These are phyloP conservation scores for Oeneis ivallda DNA, from an alignment of 2,888 invertebrate genomes.

Conservation along the genomic window DNA sequence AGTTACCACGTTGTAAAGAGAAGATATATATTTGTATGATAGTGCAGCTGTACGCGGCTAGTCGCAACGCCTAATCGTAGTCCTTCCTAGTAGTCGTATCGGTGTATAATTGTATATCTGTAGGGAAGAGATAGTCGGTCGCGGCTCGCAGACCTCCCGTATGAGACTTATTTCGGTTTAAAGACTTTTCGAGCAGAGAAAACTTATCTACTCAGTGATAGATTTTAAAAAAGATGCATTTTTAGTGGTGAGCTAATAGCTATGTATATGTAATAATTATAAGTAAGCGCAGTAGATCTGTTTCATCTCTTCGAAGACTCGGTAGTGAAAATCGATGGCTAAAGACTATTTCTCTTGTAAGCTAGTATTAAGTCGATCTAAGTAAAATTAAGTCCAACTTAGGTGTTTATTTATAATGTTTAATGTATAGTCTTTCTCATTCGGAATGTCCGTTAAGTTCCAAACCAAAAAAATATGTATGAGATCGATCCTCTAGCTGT, in stretches of 20 bases:
- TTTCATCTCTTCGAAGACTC: conserved; percentile 81
- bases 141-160: conserved; percentile 50
- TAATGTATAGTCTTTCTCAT: conserved; percentile 73
- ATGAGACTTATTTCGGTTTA: conserved; percentile 74
- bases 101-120: conserved; percentile 51
- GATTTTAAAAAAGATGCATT: conserved; percentile 75
- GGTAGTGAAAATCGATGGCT: conserved; percentile 75
- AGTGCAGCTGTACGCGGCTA: conserved; percentile 76
- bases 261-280: conserved; percentile 66
- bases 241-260: conserved; percentile 77
- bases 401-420: conserved; percentile 76
- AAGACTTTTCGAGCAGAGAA: conserved; percentile 80
- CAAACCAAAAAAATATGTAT: conserved; percentile 69
- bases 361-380: conserved; percentile 66
- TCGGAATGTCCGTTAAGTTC: conserved; percentile 68
- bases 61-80: conserved; percentile 71
- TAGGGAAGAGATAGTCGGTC: conserved; percentile 53
- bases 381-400: conserved; percentile 72
- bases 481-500: conserved; percentile 59
- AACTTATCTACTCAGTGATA: conserved; percentile 80
- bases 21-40: conserved; percentile 68
- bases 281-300: conserved; percentile 76
- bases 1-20: conserved; percentile 79
- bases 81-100: conserved; percentile 76
- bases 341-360: conserved; percentile 77